These are phyloP conservation scores for Calycopis cecrops DNA, from an alignment of 1,140 invertebrate species.

Conservation along the genomic window DNA sequence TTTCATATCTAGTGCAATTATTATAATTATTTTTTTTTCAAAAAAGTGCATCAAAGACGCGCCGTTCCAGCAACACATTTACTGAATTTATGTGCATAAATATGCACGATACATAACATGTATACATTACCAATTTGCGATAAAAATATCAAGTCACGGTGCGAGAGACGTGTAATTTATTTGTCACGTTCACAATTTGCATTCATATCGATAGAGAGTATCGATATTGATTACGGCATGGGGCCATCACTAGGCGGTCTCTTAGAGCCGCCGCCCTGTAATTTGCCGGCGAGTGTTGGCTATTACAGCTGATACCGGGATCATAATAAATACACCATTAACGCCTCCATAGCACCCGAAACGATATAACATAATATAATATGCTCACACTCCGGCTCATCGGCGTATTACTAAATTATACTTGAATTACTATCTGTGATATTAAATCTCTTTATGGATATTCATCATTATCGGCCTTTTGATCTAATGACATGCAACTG, in stretches of 20 bases:
- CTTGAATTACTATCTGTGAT: slow-evolving; percentile 9
- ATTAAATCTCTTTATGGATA: too few species aligned
- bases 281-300: slow-evolving; percentile 70
- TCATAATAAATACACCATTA: slow-evolving; percentile 74
- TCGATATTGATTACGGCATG: slow-evolving; percentile 47
- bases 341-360: slow-evolving; percentile 67
- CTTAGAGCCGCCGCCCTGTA: slow-evolving; percentile 67
- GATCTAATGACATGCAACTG: too few species aligned
- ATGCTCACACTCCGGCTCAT: slow-evolving; percentile 23
- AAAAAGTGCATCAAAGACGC: too few species aligned
- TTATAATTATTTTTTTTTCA: too few species aligned
- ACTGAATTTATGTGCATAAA: too few species aligned
- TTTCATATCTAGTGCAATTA: too few species aligned
- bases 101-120: too few species aligned
- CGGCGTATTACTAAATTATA: slow-evolving; percentile 18
- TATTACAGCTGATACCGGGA: slow-evolving; percentile 70
- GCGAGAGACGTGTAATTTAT: slow-evolving; percentile 5
- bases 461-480: too few species aligned
- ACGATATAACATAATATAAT: slow-evolving; percentile 21
- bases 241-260: slow-evolving; percentile 42
- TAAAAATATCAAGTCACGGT: background rate
- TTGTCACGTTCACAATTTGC: slow-evolving; percentile 9
- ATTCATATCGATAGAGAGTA: slow-evolving; percentile 22
- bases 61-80: too few species aligned
- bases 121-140: too few species aligned